Evolutionary conservation across 2,797 vertebrate species (phyloP).

Genomic region (Eulemur rubriventer): DNA sequence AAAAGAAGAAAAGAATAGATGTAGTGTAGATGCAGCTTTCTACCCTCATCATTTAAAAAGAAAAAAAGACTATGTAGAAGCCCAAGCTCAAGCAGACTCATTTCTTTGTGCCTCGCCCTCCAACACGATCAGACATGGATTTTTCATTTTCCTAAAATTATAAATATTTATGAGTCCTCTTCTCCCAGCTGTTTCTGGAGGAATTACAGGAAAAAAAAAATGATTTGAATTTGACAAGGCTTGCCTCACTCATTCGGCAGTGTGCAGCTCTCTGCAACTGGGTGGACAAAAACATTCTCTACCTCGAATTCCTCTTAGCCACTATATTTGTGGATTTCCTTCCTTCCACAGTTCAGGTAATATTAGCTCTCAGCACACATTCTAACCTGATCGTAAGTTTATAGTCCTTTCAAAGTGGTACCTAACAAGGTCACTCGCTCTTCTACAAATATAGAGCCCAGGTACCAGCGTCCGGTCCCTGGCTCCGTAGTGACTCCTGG

Average conservation of each 20-base stretch:
- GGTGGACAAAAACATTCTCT: neutral
- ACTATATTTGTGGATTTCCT: neutral
- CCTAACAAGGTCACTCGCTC: constrained; percentile 39
- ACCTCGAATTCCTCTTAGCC: neutral
- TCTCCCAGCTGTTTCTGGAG: neutral
- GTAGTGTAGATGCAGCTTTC: neutral
- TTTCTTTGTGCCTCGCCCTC: constrained; percentile 30
- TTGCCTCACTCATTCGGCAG: neutral
- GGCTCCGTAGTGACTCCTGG: neutral
- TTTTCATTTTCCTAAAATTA: constrained; percentile 53
- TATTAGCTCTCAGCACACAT: neutral
- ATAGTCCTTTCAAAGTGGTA: constrained; percentile 17
- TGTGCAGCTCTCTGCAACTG: neutral
- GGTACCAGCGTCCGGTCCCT: neutral
- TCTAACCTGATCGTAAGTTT: neutral
- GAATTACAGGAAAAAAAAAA: neutral
- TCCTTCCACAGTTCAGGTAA: neutral
- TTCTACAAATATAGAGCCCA: neutral
- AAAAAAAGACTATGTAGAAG: neutral
- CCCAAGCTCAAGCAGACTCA: neutral
- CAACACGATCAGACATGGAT: neutral
- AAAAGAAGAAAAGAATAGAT: neutral
- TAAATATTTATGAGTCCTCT: neutral
- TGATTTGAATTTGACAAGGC: neutral
- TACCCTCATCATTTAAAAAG: neutral